Evolutionary conservation across 2,797 vertebrate species (phyloP), one percentile per base, ranked within the genome.

Genomic region (Notamacropus eugenii): DNA sequence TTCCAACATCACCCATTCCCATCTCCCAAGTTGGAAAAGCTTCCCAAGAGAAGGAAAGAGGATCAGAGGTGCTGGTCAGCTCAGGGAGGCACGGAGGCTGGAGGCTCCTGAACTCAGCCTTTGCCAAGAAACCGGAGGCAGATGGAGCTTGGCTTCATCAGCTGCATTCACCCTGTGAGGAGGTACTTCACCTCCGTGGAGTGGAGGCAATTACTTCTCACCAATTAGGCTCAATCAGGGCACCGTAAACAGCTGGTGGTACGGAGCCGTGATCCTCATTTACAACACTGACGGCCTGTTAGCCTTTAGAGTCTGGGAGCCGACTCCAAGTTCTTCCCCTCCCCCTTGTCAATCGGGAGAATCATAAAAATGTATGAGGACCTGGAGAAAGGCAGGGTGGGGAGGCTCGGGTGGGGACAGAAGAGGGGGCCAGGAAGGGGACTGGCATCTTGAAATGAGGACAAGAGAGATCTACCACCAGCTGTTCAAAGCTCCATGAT

Each of bases 211-310:
- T 98, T 98, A 98, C 93, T 97, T 96, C 97, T 97, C 93, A 93
- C 97, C 98, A 97, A 95, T 93, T 92, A 97, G 96, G 29, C 96
- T 98, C 98, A 98, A 98, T 98, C 98, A 98, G 97, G 46, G 96
- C 97, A 55, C 97, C 94, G 97, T 54, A 62, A 96, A 40, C 98
- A 98, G 98, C 98, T 98, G 98, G 96, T 92, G 96, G 97, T 52
- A 94, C 27, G 93, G 96, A 97, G 98, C 93, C 98, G 98, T 97
- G 96, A 98, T 96, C 98, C 98, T 98, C 98, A 98, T 98, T 98
- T 98, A 97, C 97, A 97, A 96, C 95, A 46, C 6, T 92, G 97
- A 98, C 95, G 62, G 98, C 97, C 98, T 98, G 98, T 98, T 95
- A 98, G 98, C 97, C 97, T 96, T 67, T 92, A 91, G 91, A 98